Conservation (phyloP, 1,140 invertebrate species). For the Caenorhabditis latens region DNA sequence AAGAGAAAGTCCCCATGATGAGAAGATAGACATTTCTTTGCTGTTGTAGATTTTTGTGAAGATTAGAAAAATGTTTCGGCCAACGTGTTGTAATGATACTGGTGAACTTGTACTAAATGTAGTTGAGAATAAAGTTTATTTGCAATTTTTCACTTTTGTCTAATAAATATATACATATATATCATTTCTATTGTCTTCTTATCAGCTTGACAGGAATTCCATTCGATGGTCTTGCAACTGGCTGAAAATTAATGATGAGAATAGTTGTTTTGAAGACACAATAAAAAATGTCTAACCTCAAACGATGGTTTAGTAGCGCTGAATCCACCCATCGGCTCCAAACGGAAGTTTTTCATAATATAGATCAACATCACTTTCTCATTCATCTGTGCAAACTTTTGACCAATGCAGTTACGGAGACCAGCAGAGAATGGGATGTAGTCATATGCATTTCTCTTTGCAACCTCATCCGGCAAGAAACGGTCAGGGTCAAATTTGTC, state of each 20-base stretch:
- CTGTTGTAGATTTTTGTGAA: no score
- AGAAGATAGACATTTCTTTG: no score
- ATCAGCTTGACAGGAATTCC: slow-evolving; percentile 19
- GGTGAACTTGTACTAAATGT: no score
- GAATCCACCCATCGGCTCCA: slow-evolving; percentile 9
- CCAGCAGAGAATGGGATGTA: slow-evolving; percentile 76
- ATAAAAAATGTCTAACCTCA: neutral
- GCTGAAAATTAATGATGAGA: neutral
- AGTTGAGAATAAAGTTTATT: no score
- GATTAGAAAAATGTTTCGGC: no score
- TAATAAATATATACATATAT: neutral
- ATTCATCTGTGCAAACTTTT: slow-evolving; percentile 68
- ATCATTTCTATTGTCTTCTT: neutral
- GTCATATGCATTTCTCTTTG: slow-evolving; percentile 76
- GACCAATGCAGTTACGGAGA: slow-evolving; percentile 77
- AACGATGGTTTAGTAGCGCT: slow-evolving; percentile 11
- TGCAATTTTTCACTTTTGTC: no score
- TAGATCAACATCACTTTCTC: slow-evolving; percentile 35
- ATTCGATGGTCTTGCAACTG: slow-evolving; percentile 15
- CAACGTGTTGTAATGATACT: no score
- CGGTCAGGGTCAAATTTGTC: slow-evolving; percentile 89
- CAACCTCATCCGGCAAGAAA: slow-evolving; percentile 86
- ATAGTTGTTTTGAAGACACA: neutral
- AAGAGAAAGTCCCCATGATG: neutral
- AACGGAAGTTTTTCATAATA: slow-evolving; percentile 18